A percentile compares a stretch with the other conserved stretches of the same genome.
Conservation (phyloP, 1,140 invertebrate species). For the Drosophila fuyamai region DNA sequence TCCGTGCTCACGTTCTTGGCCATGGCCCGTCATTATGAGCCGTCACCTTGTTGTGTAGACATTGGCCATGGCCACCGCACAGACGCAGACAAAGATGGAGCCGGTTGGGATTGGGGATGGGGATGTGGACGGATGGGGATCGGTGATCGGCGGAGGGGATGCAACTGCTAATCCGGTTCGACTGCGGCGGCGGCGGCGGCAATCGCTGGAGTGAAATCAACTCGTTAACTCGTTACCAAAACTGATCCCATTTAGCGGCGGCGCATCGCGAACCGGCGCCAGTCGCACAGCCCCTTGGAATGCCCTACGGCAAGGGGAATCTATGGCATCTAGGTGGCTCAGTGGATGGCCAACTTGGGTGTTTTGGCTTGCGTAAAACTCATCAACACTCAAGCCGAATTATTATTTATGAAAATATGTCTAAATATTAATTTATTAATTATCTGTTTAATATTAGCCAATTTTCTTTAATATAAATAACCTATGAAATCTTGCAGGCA, state of each 20-base stretch:
- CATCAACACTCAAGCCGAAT: no score
- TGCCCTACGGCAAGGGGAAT: constrained; percentile 43
- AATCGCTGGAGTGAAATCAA: constrained; percentile 84
- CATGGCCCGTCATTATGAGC: constrained; percentile 78
- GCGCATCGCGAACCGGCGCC: constrained; percentile 65
- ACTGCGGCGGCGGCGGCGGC: constrained; percentile 55
- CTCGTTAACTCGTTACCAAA: constrained; percentile 84
- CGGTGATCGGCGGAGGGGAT: constrained; percentile 1
- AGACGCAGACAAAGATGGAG: constrained; percentile 27
- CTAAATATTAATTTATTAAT: no score
- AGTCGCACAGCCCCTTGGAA: constrained; percentile 39
- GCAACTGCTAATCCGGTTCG: constrained; percentile 78
- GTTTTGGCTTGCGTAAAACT: neutral
- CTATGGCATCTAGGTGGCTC: neutral
- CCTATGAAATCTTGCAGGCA: no score
- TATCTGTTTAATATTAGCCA: no score
- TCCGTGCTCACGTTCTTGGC: constrained; percentile 49
- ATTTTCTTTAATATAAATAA: no score
- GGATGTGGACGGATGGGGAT: neutral
- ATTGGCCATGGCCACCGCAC: constrained; percentile 80
- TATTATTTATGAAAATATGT: no score
- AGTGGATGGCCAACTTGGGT: neutral
- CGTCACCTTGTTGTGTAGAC: constrained; percentile 82
- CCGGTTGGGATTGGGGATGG: constrained; percentile 10
- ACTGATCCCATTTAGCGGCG: constrained; percentile 83